Percentiles rank a stretch among this genome's conserved stretches.
phyloP scores from a whole-genome alignment of 1,140 invertebrate species.

The Drepana arcuata region DNA sequence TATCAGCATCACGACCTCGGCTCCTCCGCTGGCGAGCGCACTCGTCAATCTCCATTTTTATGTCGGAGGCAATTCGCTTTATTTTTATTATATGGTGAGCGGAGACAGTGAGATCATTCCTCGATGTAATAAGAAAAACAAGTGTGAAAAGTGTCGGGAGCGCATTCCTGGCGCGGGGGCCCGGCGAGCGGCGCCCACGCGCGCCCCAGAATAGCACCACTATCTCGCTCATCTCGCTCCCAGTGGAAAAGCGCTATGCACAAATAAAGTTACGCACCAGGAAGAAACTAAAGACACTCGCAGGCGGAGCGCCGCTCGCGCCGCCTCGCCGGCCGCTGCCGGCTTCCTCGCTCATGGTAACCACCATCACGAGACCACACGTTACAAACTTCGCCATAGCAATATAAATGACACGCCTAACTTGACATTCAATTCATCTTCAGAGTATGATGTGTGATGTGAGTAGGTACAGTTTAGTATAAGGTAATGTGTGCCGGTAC shows the following conservation, averaged over 20 bases:
- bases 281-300: conserved; percentile 49
- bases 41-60: too few species aligned
- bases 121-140: too few species aligned
- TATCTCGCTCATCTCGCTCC: conserved; percentile 51
- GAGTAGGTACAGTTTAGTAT: too few species aligned
- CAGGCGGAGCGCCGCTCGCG: conserved; percentile 21
- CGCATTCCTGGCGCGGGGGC: conserved; percentile 14
- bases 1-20: conserved; percentile 7
- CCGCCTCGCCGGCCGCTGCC: conserved; percentile 8
- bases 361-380: too few species aligned
- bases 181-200: conserved; percentile 36
- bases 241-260: conserved; percentile 55
- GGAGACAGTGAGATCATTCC: too few species aligned
- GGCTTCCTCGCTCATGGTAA: too few species aligned
- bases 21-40: conserved; percentile 21
- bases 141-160: too few species aligned
- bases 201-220: conserved; percentile 55
- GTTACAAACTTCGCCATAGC: conserved; percentile 17
- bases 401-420: too few species aligned
- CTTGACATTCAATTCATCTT: too few species aligned
- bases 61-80: too few species aligned
- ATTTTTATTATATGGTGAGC: too few species aligned
- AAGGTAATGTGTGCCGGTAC: conserved; percentile 70
- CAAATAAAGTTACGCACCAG: conserved; percentile 51
- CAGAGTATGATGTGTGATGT: too few species aligned